phyloP scores from a whole-genome alignment of 2,113 vertebrate genomes.

The Trogon surrucura region DNA sequence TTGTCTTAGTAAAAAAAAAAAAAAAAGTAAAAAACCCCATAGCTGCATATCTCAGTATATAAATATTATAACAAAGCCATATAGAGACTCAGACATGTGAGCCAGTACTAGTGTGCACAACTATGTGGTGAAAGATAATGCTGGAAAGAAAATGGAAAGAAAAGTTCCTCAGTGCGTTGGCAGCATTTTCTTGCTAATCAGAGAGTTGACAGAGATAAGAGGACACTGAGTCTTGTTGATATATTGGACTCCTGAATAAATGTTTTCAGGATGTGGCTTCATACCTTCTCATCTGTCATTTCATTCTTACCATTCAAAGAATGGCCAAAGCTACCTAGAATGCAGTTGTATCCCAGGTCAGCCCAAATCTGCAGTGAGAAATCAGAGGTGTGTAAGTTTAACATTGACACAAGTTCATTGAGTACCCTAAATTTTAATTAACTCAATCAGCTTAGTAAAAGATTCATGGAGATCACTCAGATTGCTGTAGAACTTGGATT shows the following conservation, averaged over 20 bases:
- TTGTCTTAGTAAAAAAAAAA: background rate
- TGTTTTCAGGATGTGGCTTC: background rate
- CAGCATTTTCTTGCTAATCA: background rate
- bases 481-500: background rate
- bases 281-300: background rate
- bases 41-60: background rate
- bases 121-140: background rate
- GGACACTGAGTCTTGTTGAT: background rate
- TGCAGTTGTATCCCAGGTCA: background rate
- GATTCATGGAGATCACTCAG: background rate
- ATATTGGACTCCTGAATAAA: background rate
- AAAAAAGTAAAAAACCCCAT: background rate
- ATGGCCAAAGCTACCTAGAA: background rate
- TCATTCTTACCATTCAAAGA: background rate
- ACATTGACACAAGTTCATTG: background rate
- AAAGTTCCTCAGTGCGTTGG: background rate
- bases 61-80: background rate
- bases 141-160: background rate
- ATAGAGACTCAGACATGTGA: background rate
- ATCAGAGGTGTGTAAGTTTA: background rate
- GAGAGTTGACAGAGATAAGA: background rate
- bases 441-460: background rate
- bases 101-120: background rate
- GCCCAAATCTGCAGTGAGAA: background rate
- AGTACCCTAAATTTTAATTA: background rate